Base-by-base conservation (phyloP, 1,140 invertebrate species). In the Drosophila tsacasi region DNA sequence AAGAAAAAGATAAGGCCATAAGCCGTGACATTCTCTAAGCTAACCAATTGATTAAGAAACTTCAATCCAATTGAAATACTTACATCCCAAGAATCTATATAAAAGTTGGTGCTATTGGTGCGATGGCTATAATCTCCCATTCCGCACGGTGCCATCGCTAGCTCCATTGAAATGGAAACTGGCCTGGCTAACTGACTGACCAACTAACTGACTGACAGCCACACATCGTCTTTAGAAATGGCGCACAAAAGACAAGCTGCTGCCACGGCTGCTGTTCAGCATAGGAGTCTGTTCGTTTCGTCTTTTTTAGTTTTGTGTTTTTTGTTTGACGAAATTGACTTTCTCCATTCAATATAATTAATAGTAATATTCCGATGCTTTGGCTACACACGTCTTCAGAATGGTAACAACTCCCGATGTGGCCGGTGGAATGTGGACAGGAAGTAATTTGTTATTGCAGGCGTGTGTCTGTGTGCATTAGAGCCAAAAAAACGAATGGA, bases 261-360 rank as follows among this genome's bases (percentile, higher is more conserved):
- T 52, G 52, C 47, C 30, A 57, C 30, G 58, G 63, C 64, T 71
- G 69, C 74, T 67, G 54, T 59, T 76, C 73, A 50, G 74, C 73
- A 76, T 76, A 67, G 61, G 74, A 76, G 74, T 66, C 42, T 21
- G 27, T 66, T 52, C 23, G 73, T 42, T 49, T 66, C n/a, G 57
- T 64, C 42, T 40, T 44, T 50, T 46, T 46, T 66, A 21, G 49
- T 61, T 52, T 40, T 23, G 8, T 54, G 21, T 63, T 30, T 50
- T 50, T 50, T 61, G 57, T 84, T 89, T 90, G 81, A 89, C 84
- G 85, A 89, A 89, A 89, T 89, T 89, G 84, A 89, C 84, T 89
- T 89, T 89, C 84, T 90, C 84, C 85, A 89, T 89, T 90, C 84
- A 89, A 89, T 89, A 89, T 89, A 89, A 89, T 89, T 89, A 89